A percentile compares a stretch with the other conserved stretches of the same genome.
Conservation (phyloP, 2,888 invertebrate species). For the Aspidiotus rigidus region DNA sequence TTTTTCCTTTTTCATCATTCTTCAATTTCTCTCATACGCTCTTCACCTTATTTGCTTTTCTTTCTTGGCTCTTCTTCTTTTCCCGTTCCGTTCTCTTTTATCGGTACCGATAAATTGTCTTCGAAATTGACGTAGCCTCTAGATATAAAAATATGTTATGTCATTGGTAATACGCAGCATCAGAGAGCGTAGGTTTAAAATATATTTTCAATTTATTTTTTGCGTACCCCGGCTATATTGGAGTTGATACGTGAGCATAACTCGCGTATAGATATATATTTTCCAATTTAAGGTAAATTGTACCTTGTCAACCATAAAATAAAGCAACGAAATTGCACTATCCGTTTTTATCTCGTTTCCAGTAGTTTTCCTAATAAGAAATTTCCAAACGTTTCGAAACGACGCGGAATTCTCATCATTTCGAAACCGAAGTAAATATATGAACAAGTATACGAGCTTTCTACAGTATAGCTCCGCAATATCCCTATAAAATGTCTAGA, state of each 20-base stretch:
- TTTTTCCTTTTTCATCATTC: constrained; percentile 5
- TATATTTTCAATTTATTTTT: constrained; percentile 32
- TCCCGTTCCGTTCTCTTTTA: constrained; percentile 18
- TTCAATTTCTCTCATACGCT: no score
- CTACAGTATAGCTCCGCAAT: no score
- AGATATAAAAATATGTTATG: constrained; percentile 30
- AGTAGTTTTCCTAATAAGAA: constrained; percentile 25
- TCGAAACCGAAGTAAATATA: no score
- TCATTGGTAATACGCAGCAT: constrained; percentile 23
- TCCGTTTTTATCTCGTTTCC: constrained; percentile 19
- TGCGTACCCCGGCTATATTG: constrained; percentile 7
- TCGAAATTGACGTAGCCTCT: constrained; percentile 27
- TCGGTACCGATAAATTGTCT: constrained; percentile 31
- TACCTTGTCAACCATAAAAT: constrained; percentile 33
- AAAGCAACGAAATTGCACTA: constrained; percentile 30
- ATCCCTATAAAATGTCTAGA: no score
- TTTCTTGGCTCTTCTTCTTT: background rate
- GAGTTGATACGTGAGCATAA: constrained; percentile 24
- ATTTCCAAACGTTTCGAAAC: constrained; percentile 14
- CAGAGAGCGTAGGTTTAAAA: constrained; percentile 28
- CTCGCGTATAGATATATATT: constrained; percentile 24
- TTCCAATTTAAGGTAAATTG: constrained; percentile 32
- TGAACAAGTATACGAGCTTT: no score
- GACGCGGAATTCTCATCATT: no score
- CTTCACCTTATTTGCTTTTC: constrained; percentile 3